Evolutionary conservation across 1,140 invertebrate species (phyloP), one percentile per base, ranked within the genome.

Genomic region (Heliconius nattereri): DNA sequence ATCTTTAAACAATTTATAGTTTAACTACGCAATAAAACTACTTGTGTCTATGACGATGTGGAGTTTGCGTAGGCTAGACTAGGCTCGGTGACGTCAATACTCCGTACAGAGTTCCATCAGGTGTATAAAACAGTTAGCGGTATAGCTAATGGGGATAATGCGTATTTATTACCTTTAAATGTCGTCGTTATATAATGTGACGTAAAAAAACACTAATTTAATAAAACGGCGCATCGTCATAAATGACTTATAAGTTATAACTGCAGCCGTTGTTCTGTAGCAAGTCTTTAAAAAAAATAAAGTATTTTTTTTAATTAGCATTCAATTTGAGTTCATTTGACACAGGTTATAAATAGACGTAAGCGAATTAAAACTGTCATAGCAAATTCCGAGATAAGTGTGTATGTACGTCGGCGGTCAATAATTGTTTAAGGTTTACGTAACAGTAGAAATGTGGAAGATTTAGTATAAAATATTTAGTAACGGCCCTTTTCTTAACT

Each of bases 351-450:
- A 82, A 77, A 70, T 83, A 85, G 79, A 82, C 26, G 79, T 54
- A 78, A 82, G 83, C 77, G 73, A 84, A 85, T 81, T 73, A 73
- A 73, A 78, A 74, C 84, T 60, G 83, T 77, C 57, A 78, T 78
- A 76, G 79, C 78, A 78, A 85, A 83, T 80, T 84, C 66, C 83
- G 75, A 83, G 78, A 83, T 83, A 60, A 82, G 73, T 79, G 82
- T 87, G 73, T 79, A 81, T 87, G 40, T 86, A 90, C 90, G 90
- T 90, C 85, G 83, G 78, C 37, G 54, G 83, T 86, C 84, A 90
- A 91, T 91, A 90, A 92, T 92, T 91, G 89, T 74, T 73, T 73
- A 81, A 81, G 80, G 71, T 88, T 89, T 89, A 93, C 90, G 91
- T 89, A 89, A 76, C 49, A 71, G 57, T 37, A 84, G 86, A 89